Evolutionary conservation across 2,797 vertebrate genomes (phyloP).

Genomic region (Ctenosaura bakeri): DNA sequence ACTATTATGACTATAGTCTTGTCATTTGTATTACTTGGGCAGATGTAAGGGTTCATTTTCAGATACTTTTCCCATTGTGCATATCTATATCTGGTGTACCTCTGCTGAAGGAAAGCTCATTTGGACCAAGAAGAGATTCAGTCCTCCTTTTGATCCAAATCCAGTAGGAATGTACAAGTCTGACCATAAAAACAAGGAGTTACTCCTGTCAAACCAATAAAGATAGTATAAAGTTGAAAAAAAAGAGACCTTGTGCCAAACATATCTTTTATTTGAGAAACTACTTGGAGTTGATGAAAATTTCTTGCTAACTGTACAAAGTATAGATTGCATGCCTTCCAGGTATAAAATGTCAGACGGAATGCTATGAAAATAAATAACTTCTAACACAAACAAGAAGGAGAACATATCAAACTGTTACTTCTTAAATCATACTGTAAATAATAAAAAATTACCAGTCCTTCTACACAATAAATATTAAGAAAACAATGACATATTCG

Average conservation of each 20-base stretch:
- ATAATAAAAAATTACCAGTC: slow-evolving; percentile 87
- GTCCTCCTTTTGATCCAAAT: slow-evolving; percentile 71
- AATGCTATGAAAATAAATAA: slow-evolving; percentile 90
- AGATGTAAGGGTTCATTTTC: slow-evolving; percentile 24
- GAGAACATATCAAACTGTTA: slow-evolving; percentile 87
- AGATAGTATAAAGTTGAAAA: slow-evolving; percentile 61
- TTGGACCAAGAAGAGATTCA: slow-evolving; percentile 73
- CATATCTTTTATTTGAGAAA: slow-evolving; percentile 83
- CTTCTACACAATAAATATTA: slow-evolving; percentile 91
- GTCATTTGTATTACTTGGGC: neutral
- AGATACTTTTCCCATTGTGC: slow-evolving; percentile 60
- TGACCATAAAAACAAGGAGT: slow-evolving; percentile 74
- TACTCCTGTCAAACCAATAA: slow-evolving; percentile 73
- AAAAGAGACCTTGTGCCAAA: slow-evolving; percentile 76
- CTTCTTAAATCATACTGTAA: slow-evolving; percentile 89
- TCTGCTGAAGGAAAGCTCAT: slow-evolving; percentile 70
- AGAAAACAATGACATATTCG: slow-evolving; percentile 89
- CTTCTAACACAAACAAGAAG: slow-evolving; percentile 89
- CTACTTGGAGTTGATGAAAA: slow-evolving; percentile 86
- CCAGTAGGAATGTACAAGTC: slow-evolving; percentile 73
- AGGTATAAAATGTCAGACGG: slow-evolving; percentile 87
- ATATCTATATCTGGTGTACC: slow-evolving; percentile 73
- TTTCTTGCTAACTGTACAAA: slow-evolving; percentile 87
- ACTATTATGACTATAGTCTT: neutral
- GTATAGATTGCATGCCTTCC: slow-evolving; percentile 87